Evolutionary conservation across 2,888 invertebrate species (phyloP).

Genomic region (Trichopria drosophilae): DNA sequence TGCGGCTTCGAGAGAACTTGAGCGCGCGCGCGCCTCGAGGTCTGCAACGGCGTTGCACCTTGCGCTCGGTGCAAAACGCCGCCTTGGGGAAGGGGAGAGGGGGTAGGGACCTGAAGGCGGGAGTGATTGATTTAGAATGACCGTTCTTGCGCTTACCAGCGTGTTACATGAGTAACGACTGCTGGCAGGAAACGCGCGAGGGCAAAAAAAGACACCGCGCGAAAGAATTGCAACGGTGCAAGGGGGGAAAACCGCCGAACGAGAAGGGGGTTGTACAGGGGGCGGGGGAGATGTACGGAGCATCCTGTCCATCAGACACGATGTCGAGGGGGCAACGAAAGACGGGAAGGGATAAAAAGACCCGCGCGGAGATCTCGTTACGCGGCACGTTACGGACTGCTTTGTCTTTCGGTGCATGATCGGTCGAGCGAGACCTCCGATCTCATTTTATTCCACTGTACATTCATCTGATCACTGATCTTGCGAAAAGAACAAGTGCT

Average conservation of each 20-base stretch:
- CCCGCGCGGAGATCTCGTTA: constrained; percentile 27
- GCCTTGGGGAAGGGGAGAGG: constrained; percentile 6
- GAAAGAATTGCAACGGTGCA: constrained; percentile 18
- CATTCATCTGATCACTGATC: too few relatives aligned
- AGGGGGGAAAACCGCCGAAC: too few relatives aligned
- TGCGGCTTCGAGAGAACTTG: too few relatives aligned
- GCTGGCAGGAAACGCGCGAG: constrained; percentile 26
- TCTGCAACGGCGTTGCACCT: constrained; percentile 12
- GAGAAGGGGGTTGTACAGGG: too few relatives aligned
- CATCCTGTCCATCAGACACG: neutral
- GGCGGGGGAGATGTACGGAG: neutral
- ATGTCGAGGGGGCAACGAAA: neutral
- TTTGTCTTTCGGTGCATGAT: constrained; percentile 19
- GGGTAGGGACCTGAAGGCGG: constrained; percentile 9
- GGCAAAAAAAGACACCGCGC: constrained; percentile 11
- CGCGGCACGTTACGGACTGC: constrained; percentile 18
- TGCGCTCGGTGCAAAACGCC: constrained; percentile 19
- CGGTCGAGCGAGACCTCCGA: too few relatives aligned
- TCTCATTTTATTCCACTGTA: too few relatives aligned
- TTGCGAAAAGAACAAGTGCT: too few relatives aligned
- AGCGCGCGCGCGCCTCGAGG: too few relatives aligned
- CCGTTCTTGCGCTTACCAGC: constrained; percentile 28
- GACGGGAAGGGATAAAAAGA: constrained; percentile 23
- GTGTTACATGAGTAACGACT: constrained; percentile 29
- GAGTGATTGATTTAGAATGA: constrained; percentile 41